Percentiles rank a stretch among this genome's conserved stretches.
Evolutionary conservation across 2,888 invertebrate species (phyloP).

Genomic region (Itoplectis maculator): DNA sequence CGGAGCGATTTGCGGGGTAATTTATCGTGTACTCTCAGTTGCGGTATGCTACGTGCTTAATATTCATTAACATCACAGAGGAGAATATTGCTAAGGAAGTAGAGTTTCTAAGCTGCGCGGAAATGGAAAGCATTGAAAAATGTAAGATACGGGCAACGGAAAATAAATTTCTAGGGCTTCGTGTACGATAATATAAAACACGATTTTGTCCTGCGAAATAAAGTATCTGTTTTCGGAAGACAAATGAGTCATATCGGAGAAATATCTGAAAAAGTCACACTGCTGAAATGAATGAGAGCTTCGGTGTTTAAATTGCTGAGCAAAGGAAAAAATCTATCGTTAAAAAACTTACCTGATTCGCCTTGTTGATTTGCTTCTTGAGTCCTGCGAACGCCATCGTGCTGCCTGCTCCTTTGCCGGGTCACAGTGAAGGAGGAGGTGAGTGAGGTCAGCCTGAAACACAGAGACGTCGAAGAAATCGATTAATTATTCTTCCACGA

Average conservation of each 20-base stretch:
- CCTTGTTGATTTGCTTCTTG: conserved; percentile 99
- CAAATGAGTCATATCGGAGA: neutral
- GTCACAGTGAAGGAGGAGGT: conserved; percentile 40
- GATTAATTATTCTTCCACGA: conserved; percentile 37
- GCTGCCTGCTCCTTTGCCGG: conserved; percentile 69
- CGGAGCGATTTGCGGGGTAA: no score
- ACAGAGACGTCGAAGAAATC: conserved; percentile 28
- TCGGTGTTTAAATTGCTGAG: neutral
- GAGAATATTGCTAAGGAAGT: no score
- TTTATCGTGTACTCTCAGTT: no score
- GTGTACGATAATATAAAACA: neutral
- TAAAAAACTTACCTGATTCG: conserved; percentile 94
- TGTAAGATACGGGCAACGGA: no score
- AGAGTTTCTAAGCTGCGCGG: no score
- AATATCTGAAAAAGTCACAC: neutral
- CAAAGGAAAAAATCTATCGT: neutral
- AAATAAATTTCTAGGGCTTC: no score
- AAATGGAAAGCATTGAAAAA: no score
- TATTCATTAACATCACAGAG: no score
- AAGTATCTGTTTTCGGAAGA: neutral
- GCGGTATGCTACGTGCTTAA: no score
- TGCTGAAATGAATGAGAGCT: neutral
- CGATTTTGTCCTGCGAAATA: neutral
- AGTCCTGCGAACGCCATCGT: conserved; percentile 99
- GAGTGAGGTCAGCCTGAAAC: conserved; percentile 51